Evolutionary conservation across 2,113 vertebrate genomes (phyloP), one percentile per base, ranked within the genome.

Genomic region (Donacobius atricapilla): DNA sequence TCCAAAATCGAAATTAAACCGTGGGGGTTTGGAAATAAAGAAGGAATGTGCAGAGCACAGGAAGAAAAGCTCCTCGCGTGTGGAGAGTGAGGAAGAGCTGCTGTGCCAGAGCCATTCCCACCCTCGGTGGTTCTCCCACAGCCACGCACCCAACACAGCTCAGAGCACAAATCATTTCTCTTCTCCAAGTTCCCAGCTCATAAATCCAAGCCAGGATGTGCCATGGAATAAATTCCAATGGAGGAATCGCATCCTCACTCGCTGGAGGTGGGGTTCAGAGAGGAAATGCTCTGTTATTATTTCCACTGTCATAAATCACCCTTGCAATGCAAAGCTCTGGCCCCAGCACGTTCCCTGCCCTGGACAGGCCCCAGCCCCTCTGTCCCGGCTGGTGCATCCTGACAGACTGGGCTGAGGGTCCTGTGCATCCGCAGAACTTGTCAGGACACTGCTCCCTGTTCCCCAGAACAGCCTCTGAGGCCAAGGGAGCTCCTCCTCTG

Each of bases 11-110:
- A 44, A 96, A 86, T 80, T 71, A 66, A 95, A 25, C 63, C 17
- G 50, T 23, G 93, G 87, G 89, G 94, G 76, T 77, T 91, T 95
- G 76, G 63, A 81, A 77, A 78, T 11, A 48, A 85, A 75, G 91
- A 31, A 73, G 83, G 77, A 24, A 16, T 40, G 84, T 28, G 58
- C 7, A 11, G 44, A 66, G 51, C 51, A 21, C 3, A 8, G 3
- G 42, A 33, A 68, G 70, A 47, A 23, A 31, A 4, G 20, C 53
- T 73, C 11, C 51, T 20, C 0, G 10, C 12, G 37, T 11, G 51
- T 51, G 85, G 31, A 24, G 25, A 15, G 14, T 60, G 90, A 91
- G 89, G 85, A 93, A 95, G 73, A 66, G 93, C 85, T 88, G 70
- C 80, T 78, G 71, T 3, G 54, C 79, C 86, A 93, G 73, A 83